Evolutionary conservation across 2,888 invertebrate species (phyloP), one percentile per base, ranked within the genome.

Genomic region (Volucella inanis): DNA sequence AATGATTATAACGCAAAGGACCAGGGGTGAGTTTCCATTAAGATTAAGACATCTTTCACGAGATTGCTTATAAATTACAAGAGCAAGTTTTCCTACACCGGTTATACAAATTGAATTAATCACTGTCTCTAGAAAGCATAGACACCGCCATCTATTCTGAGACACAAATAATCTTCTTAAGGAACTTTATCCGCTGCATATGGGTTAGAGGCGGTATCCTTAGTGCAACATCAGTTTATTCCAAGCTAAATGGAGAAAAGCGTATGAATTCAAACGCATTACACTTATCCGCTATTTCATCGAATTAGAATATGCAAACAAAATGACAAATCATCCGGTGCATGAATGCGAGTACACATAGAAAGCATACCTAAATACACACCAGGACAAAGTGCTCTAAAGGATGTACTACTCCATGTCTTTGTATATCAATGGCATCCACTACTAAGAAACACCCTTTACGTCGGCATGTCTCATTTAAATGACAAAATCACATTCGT

Each of bases 401-500:
- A 14, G 38, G 10, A 15, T 47, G 14, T 22, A 11, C 10, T 61
- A 6, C 31, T 55, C 9, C 18, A 11, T 38, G 11, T 31, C 11
- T 12, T 11, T 62, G 15, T 50, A 72, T n/a, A 43, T 14, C 47
- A 65, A 65, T 65, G 59, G 39, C 61, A 50, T 50, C 67, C 49
- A 49, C 55, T 64, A 52, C 62, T 22, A 10, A 14, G 61, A 45
- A 47, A 47, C 39, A 59, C 12, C 38, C 50, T 65, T 65, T 31
- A 6, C 75, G 41, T 71, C 75, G 70, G 77, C 81, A 70, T 81
- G 72, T 85, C 81, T 85, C 81, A 82, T 85, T 85, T 85, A 77
- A 81, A 81, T 85, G 81, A 82, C 85, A 85, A 85, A 85, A 76
- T 85, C 76, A 76, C 81, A 85, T 71, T 81, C 80, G 72, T 49